These are phyloP conservation scores for Gobio gobio DNA, from an alignment of 2,113 vertebrate species.

Conservation along the genomic window DNA sequence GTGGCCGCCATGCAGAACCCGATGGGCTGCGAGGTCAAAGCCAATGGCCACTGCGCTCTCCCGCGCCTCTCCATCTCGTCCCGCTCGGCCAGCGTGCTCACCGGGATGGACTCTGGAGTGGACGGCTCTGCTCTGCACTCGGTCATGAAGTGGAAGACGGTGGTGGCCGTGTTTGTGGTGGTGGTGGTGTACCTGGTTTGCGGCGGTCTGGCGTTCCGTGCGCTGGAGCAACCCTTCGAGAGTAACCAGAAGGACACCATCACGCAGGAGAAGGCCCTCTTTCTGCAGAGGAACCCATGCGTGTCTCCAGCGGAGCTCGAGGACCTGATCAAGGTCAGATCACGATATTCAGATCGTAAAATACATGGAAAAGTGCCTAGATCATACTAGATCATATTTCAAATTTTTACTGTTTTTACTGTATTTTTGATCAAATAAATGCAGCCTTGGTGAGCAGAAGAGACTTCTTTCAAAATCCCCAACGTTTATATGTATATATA, in stretches of 20 bases:
- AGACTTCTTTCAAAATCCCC: too few relatives aligned
- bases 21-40: constrained; percentile 80
- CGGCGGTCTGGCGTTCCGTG: constrained; percentile 88
- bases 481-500: too few relatives aligned
- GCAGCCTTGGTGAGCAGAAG: too few relatives aligned
- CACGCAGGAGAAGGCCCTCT: constrained; percentile 86
- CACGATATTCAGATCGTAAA: too few relatives aligned
- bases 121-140: constrained; percentile 81
- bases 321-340: constrained; percentile 87
- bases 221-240: constrained; percentile 92
- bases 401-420: too few relatives aligned
- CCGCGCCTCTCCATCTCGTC: constrained; percentile 86
- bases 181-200: constrained; percentile 91
- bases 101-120: constrained; percentile 86
- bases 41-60: constrained; percentile 78
- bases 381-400: too few relatives aligned
- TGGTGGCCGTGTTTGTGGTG: constrained; percentile 91
- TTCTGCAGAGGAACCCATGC: constrained; percentile 86
- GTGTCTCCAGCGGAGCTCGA: constrained; percentile 89
- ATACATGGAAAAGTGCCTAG: too few relatives aligned
- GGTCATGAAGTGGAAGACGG: constrained; percentile 98
- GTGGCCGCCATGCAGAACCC: constrained; percentile 78
- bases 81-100: constrained; percentile 83
- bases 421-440: too few relatives aligned
- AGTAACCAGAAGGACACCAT: constrained; percentile 90